phyloP scores from a whole-genome alignment of 1,140 invertebrate genomes.

The Tribolium madens region DNA sequence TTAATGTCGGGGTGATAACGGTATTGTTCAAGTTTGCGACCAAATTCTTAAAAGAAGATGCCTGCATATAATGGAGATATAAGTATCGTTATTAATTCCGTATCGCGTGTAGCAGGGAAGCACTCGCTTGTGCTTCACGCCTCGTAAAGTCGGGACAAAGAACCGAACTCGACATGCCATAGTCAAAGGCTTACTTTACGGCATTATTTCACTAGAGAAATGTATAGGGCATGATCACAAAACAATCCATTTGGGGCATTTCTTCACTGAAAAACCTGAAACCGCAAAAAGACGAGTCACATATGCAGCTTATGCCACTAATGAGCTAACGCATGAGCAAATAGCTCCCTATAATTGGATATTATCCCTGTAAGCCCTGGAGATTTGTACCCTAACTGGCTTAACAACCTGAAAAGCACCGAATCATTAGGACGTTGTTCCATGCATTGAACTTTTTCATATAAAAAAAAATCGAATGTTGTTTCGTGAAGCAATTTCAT shows the following conservation, averaged over 20 bases:
- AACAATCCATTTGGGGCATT: conserved; percentile 32
- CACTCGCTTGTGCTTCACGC: conserved; percentile 51
- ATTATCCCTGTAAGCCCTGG: conserved; percentile 53
- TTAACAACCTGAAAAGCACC: conserved; percentile 49
- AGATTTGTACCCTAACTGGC: conserved; percentile 52
- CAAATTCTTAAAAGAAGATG: conserved; percentile 36
- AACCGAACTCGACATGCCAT: conserved; percentile 49
- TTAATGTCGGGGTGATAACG: background rate
- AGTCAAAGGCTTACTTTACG: conserved; percentile 51
- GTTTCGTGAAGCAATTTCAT: conserved; percentile 33
- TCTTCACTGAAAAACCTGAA: background rate
- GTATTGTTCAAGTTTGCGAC: background rate
- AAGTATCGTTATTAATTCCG: conserved; percentile 50
- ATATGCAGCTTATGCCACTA: conserved; percentile 50
- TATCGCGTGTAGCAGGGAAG: conserved; percentile 47
- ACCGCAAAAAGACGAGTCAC: conserved; percentile 20
- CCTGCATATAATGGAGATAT: conserved; percentile 50
- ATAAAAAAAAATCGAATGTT: conserved; percentile 29
- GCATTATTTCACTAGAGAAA: conserved; percentile 39
- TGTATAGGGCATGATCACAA: conserved; percentile 41
- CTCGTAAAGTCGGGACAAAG: conserved; percentile 49
- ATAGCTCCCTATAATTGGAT: conserved; percentile 56
- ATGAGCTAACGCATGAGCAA: conserved; percentile 57
- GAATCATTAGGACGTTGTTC: conserved; percentile 41
- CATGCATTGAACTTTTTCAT: conserved; percentile 9